Evolutionary conservation across 2,113 vertebrate species (phyloP), one percentile per base, ranked within the genome.

Genomic region (Rhynchomys soricoides): DNA sequence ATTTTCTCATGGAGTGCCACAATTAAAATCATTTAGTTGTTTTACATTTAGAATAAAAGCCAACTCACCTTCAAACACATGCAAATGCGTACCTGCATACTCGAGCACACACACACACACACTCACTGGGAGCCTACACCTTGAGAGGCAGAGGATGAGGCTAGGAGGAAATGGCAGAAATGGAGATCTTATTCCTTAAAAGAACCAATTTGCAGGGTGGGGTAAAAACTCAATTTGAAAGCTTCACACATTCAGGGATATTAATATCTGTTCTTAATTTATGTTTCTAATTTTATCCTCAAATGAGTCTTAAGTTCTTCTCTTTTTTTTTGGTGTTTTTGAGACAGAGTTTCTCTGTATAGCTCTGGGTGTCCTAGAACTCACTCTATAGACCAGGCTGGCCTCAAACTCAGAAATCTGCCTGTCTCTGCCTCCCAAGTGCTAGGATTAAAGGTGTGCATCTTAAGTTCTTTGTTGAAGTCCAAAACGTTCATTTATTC

Each of bases 41-140:
- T 96, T 96, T 59, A 40, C 7, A 74, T 81, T 93, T 92, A 12
- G 12, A 82, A 0, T 24, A 59, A 75, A 96, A 48, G 34, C 50
- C 43, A 88, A 43, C 45, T 86, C n/a, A 85, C 0, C 31, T 12
- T 52, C n/a, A 66, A n/a, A 70, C n/a, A 55, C 22, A 64, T 57
- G 59, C 21, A 70, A 40, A 68, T 26, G 26, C 13, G 15, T 21
- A 48, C 2, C 3, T 48, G 3, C 9, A 45, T 31, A 48, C 29
- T 64, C 29, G n/a, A n/a, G n/a, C n/a, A 79, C 40, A 34, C 26
- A 45, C 19, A 45, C 34, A 22, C 13, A 10, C 52, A 16, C n/a
- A 43, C 4, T 29, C 13, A 19, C 73, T 31, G n/a, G 26, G 57
- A 45, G 17, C 15, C 24, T 79, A 31, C 31, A 11, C 64, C 43